Conservation (phyloP, 2,113 vertebrate species). For the Erythrocebus patas region DNA sequence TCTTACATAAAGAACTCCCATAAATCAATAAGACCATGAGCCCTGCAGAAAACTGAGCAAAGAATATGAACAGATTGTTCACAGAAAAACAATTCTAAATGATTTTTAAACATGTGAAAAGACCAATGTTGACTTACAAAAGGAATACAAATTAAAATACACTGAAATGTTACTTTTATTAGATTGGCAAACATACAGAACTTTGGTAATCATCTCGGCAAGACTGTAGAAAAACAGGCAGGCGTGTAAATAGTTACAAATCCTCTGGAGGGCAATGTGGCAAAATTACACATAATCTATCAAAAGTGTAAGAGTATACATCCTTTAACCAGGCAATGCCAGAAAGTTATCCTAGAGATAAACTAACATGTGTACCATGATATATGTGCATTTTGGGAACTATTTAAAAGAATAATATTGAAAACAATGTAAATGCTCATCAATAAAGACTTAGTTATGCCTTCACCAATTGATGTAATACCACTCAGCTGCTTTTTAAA, state of each 20-base stretch:
- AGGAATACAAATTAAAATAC: neutral
- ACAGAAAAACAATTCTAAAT: neutral
- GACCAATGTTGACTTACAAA: neutral
- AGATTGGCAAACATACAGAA: neutral
- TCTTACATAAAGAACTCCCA: neutral
- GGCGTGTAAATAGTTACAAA: neutral
- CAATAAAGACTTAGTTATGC: neutral
- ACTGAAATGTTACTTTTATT: conserved; percentile 1
- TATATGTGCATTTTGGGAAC: neutral
- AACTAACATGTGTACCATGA: neutral
- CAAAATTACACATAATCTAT: conserved; percentile 15
- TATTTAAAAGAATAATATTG: neutral
- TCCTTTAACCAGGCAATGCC: neutral
- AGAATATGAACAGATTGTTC: neutral
- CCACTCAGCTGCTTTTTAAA: neutral
- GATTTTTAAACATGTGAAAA: neutral
- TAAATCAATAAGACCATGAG: neutral
- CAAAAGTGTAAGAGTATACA: neutral
- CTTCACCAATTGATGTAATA: neutral
- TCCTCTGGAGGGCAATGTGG: neutral
- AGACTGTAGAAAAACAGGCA: neutral
- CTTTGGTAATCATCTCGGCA: neutral
- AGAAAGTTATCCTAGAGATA: conserved; percentile 21
- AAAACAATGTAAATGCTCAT: neutral
- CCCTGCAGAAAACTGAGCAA: neutral